Base-by-base conservation (phyloP, 2,888 invertebrate species). In the Macrosiphum euphorbiae region DNA sequence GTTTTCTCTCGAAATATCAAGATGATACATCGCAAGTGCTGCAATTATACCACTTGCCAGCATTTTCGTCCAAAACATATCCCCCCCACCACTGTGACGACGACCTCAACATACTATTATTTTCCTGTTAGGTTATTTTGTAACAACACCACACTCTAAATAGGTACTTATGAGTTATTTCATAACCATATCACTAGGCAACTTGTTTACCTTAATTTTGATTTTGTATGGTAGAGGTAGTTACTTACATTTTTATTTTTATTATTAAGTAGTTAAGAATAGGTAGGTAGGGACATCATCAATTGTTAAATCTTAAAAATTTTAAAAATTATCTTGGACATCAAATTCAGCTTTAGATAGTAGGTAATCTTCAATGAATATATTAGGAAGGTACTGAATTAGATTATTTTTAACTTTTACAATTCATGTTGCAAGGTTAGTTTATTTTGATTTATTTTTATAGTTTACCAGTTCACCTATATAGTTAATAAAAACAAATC, bases 331-430 rank as follows among this genome's bases (percentile, higher is more conserved):
- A n/a, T 84, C 41, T 85, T 55, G n/a, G 84, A 8, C 28, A n/a
- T 1, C 26, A 90, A 78, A 41, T 91, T 90, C 52, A 91, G 50
- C 24, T 91, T 91, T 41, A 55, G 11, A 91, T 85, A 28, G 11
- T 84, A n/a, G n/a, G n/a, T n/a, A 44, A 85, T 84, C 44, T 16
- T 20, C 44, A 55, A 55, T 16, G 44, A 67, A 35, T 67, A 5
- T 67, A 55, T 26, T 24, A 58, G 55, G 4, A 41, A 52, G 11
- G 35, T 78, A 61, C n/a, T 84, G 55, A 41, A 41, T 88, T 89
- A 28, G 41, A 47, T 52, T 16, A 35, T 88, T 90, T n/a, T 78
- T 47, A 11, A n/a, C 20, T 78, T 78, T 26, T 78, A 78, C 35
- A 35, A 35, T 78, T 47, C 10, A 10, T 91, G 13, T 55, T 55